Evolutionary conservation across 1,140 invertebrate genomes (phyloP).

Genomic region (Babylonia areolata): DNA sequence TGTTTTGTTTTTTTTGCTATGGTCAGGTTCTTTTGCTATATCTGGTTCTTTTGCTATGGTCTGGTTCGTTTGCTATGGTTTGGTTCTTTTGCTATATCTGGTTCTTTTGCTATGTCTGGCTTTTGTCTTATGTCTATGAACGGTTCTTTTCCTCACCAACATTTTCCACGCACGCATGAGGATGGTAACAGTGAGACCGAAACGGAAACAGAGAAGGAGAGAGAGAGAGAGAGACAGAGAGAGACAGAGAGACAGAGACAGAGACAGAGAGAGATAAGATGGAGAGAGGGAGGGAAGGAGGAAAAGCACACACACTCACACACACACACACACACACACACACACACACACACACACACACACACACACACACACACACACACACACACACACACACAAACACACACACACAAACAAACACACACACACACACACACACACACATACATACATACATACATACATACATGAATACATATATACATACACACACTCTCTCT

Average conservation of each 20-base stretch:
- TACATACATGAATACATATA: not conserved
- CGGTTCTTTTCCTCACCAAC: no score
- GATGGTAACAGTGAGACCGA: not conserved
- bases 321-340: slow-evolving; percentile 7
- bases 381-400: slow-evolving; percentile 21
- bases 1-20: no score
- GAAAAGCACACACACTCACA: not conserved
- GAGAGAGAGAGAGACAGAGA: slow-evolving; percentile 22
- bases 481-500: not conserved
- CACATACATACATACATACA: not conserved
- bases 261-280: slow-evolving; percentile 26
- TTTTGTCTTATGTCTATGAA: no score
- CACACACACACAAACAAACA: not conserved
- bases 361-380: slow-evolving; percentile 10
- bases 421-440: not conserved
- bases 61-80: no score
- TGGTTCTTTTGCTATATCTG: no score
- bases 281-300: not conserved
- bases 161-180: no score
- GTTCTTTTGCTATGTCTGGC: no score
- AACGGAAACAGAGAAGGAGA: not conserved
- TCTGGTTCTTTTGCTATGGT: no score
- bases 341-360: slow-evolving; percentile 5
- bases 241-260: slow-evolving; percentile 22
- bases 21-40: no score